Evolutionary conservation across 1,140 invertebrate genomes (phyloP), one percentile per base, ranked within the genome.

Genomic region (Saccostrea echinata): DNA sequence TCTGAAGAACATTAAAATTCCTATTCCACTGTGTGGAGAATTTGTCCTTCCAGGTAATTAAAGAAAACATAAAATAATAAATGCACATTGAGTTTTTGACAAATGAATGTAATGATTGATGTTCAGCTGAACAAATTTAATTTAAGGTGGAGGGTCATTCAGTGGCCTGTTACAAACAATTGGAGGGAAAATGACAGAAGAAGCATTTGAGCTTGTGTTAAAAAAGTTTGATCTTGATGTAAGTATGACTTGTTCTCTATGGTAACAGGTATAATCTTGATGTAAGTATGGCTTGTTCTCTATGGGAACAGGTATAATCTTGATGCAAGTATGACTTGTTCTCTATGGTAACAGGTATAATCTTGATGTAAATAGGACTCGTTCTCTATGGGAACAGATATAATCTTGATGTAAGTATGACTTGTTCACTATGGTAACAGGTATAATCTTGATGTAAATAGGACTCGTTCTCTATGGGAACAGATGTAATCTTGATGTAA

Each of bases 171-270:
- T 86, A 33, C 64, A 80, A 30, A 24, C 21, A 30, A 83, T 90
- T 0, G 91, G 89, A 84, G 88, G 88, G 9, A 68, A 81, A 16
- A 57, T 91, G 43, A 88, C 90, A 35, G 68, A 71, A 8, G 90
- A 88, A 43, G 91, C 87, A 1, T 90, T 91, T 52, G 80, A 89
- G n/a, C 35, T 90, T 0, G 88, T 90, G 21, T 81, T 91, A 3
- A 88, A 88, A 51, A 84, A 81, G 53, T 83, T 90, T 33, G 80
- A 86, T 71, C 76, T 91, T 21, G 89, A 91, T 85, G 91, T 91
- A 84, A 90, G 91, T 85, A 61, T 61, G 55, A 18, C 2, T 61
- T 43, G 43, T 43, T 43, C 4, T 43, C 43, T 43, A 43, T 43
- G 0, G 1, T 4, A 43, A 43, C 9, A n/a, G n/a, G n/a, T n/a